A percentile compares a stretch with the other conserved stretches of the same genome.
Evolutionary conservation across 2,888 invertebrate species (phyloP).

Genomic region (Ectemnius cavifrons): DNA sequence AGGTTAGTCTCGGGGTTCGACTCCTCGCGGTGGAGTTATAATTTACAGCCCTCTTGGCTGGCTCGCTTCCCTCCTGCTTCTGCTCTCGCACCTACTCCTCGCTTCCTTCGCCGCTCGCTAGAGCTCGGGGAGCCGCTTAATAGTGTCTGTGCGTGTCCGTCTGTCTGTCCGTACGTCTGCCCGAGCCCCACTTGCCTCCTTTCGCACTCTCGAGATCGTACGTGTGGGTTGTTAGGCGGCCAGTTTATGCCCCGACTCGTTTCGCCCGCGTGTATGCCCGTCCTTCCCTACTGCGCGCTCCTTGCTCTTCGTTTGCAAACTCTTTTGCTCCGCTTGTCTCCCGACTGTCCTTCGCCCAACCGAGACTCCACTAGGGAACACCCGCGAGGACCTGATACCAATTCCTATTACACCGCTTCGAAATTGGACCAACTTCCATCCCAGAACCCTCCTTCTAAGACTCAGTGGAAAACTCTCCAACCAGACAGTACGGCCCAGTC

Average conservation of each 20-base stretch:
- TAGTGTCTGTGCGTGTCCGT: constrained; percentile 64
- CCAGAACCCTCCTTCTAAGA: too few relatives aligned
- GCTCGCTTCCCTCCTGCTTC: constrained; percentile 62
- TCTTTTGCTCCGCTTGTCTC: constrained; percentile 24
- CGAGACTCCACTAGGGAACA: neutral
- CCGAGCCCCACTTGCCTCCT: constrained; percentile 45
- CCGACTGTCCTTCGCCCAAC: neutral
- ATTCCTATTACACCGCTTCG: neutral
- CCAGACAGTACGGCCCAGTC: too few relatives aligned
- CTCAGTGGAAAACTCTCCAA: too few relatives aligned
- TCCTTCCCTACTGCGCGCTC: constrained; percentile 37
- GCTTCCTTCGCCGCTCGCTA: constrained; percentile 44
- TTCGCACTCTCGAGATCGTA: constrained; percentile 58
- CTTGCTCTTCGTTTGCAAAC: constrained; percentile 45
- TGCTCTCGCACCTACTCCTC: constrained; percentile 40
- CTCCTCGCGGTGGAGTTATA: constrained; percentile 76
- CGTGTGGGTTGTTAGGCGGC: constrained; percentile 76
- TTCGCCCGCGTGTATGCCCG: constrained; percentile 49
- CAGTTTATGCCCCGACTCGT: constrained; percentile 71
- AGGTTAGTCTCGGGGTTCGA: constrained; percentile 74
- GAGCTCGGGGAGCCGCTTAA: constrained; percentile 61
- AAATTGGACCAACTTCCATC: neutral
- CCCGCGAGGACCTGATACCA: too few relatives aligned
- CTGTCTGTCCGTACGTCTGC: constrained; percentile 40
- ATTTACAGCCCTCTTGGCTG: constrained; percentile 71